These are phyloP conservation scores for Passer domesticus DNA, from an alignment of 2,113 vertebrate genomes.

Conservation along the genomic window DNA sequence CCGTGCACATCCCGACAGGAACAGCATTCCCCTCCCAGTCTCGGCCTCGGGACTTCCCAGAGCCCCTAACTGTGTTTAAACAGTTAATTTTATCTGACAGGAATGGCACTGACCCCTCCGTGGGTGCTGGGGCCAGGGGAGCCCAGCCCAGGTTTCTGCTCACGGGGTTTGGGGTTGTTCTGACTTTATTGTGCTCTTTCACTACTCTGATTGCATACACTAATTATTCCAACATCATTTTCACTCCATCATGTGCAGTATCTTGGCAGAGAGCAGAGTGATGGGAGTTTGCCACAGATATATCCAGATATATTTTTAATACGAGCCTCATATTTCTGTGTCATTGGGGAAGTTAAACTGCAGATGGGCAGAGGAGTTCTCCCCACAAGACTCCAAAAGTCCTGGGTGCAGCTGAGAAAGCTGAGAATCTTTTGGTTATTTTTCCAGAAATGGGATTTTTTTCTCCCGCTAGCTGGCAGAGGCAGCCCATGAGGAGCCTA, in stretches of 20 bases:
- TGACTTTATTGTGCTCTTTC: accelerated
- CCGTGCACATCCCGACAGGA: not conserved
- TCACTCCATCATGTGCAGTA: accelerated
- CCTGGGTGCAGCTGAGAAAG: constrained; percentile 47
- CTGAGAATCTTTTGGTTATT: constrained; percentile 45
- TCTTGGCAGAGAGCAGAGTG: not conserved
- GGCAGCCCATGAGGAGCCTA: not conserved
- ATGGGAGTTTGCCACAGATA: not conserved
- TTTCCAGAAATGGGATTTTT: constrained; percentile 21
- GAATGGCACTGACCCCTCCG: not conserved
- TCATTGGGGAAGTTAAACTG: not conserved
- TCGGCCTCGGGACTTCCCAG: accelerated
- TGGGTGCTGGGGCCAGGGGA: not conserved
- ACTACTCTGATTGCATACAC: accelerated
- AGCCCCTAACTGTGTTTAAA: accelerated
- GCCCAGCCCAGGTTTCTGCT: not conserved
- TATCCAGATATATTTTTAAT: not conserved
- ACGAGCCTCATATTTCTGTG: not conserved
- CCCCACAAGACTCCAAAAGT: not conserved
- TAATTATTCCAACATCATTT: not conserved
- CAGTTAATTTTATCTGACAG: not conserved
- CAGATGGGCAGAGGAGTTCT: not conserved
- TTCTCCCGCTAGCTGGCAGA: not conserved
- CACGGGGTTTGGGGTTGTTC: not conserved
- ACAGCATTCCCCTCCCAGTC: not conserved